Percentiles rank a stretch among this genome's conserved stretches.
These are phyloP conservation scores for Chironomus tentans DNA, from an alignment of 2,888 invertebrate species.

Conservation along the genomic window DNA sequence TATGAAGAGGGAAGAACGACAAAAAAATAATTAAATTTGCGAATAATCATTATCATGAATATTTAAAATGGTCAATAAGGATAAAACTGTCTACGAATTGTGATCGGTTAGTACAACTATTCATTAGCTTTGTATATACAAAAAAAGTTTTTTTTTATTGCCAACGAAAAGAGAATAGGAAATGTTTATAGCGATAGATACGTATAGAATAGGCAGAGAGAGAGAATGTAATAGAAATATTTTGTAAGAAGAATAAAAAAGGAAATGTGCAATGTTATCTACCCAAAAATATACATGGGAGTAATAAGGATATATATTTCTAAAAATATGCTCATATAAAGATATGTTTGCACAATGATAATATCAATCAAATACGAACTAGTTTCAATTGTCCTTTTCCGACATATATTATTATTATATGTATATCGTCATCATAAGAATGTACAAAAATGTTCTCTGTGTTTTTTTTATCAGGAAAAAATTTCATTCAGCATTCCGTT, in stretches of 20 bases:
- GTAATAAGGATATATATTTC: neutral
- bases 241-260: neutral
- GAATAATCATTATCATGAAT: neutral
- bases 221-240: too few relatives aligned
- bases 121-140: too few relatives aligned
- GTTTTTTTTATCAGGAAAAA: too few relatives aligned
- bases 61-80: too few relatives aligned
- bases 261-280: neutral
- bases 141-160: too few relatives aligned
- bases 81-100: too few relatives aligned
- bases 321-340: neutral
- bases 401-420: neutral
- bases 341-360: neutral
- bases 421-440: too few relatives aligned
- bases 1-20: neutral
- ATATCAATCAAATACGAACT: neutral
- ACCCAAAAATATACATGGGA: neutral
- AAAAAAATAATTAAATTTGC: neutral
- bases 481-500: too few relatives aligned
- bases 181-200: neutral
- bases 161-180: neutral
- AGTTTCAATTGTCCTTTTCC: neutral
- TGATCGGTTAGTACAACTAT: neutral
- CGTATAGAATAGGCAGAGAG: neutral
- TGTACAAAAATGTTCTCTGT: too few relatives aligned